Evolutionary conservation across 2,797 vertebrate genomes (phyloP).

Genomic region (Morus bassanus): DNA sequence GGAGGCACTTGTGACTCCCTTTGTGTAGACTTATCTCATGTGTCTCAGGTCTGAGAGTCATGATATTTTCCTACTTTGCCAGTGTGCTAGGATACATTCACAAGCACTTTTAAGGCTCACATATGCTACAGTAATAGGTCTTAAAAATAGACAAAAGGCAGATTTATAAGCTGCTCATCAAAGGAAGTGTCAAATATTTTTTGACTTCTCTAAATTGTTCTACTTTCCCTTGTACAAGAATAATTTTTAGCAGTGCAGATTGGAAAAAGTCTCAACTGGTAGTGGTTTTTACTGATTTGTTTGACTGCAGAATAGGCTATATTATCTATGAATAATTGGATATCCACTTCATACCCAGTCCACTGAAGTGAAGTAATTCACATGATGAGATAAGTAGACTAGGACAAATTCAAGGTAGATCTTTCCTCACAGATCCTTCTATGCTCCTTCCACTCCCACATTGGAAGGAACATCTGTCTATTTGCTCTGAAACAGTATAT

Average conservation of each 20-base stretch:
- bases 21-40: neutral
- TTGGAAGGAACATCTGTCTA: neutral
- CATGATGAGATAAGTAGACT: neutral
- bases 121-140: neutral
- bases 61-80: neutral
- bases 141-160: constrained; percentile 23
- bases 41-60: neutral
- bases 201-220: neutral
- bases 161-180: neutral
- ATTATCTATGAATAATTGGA: neutral
- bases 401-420: neutral
- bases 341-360: neutral
- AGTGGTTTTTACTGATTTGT: neutral
- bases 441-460: neutral
- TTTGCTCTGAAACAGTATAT: neutral
- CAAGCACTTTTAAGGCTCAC: neutral
- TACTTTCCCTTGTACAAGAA: neutral
- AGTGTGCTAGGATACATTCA: neutral
- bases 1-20: fast-evolving
- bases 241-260: neutral
- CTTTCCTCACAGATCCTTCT: neutral
- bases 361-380: neutral
- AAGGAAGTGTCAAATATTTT: neutral
- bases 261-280: neutral
- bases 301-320: neutral